Conservation (phyloP, 1,140 invertebrate genomes). For the Harpegnathos saltator region DNA sequence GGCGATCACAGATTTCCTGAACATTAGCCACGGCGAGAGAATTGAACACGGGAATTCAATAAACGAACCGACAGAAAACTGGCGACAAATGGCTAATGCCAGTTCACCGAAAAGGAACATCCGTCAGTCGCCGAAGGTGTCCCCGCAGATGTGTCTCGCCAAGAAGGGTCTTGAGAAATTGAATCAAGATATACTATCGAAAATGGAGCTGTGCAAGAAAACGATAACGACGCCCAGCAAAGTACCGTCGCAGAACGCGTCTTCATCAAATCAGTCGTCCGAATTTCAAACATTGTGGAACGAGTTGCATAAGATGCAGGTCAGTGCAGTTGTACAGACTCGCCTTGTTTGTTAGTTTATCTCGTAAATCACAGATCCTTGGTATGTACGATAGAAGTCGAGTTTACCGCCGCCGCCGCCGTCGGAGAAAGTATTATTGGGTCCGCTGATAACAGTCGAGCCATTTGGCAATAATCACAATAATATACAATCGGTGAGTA, state of each 20-base stretch:
- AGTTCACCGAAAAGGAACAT: constrained; percentile 24
- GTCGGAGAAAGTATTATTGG: constrained; percentile 32
- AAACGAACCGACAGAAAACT: not conserved
- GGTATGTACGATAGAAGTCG: constrained; percentile 48
- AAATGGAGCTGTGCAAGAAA: constrained; percentile 31
- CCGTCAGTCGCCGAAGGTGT: constrained; percentile 9
- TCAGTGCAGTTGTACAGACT: constrained; percentile 30
- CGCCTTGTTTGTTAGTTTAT: not conserved
- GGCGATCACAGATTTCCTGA: constrained; percentile 87
- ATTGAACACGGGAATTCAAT: constrained; percentile 77
- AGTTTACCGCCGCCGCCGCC: constrained; percentile 13
- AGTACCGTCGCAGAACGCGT: not conserved
- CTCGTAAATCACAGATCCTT: not conserved
- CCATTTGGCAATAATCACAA: constrained; percentile 14
- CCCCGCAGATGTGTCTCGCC: constrained; percentile 15
- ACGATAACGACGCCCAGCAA: not conserved
- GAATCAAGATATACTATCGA: constrained; percentile 1
- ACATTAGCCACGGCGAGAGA: constrained; percentile 87
- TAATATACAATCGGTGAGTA: constrained; percentile 65
- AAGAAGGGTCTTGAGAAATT: constrained; percentile 46
- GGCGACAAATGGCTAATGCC: constrained; percentile 23
- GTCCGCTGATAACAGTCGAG: constrained; percentile 33
- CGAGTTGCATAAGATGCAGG: constrained; percentile 80
- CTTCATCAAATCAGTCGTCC: constrained; percentile 37
- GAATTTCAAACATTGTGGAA: constrained; percentile 84